Evolutionary conservation across 2,888 invertebrate species (phyloP).

Genomic region (Clusia tigrina): DNA sequence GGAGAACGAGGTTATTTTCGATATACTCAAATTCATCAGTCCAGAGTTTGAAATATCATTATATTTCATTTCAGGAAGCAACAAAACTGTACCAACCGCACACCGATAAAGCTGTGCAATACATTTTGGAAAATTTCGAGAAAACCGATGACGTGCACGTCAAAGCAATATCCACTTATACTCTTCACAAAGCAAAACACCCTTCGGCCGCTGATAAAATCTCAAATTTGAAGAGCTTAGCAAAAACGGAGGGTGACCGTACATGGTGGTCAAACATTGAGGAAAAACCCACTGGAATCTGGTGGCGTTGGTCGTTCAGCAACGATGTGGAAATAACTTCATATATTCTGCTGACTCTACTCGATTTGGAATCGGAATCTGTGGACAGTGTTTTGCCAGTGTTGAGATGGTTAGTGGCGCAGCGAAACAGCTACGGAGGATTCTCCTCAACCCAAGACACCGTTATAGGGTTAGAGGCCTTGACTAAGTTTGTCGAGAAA

Average conservation of each 20-base stretch:
- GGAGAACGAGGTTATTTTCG: slow-evolving; percentile 69
- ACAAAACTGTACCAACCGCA: slow-evolving; percentile 69
- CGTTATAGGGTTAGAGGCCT: slow-evolving; percentile 76
- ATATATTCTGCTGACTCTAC: slow-evolving; percentile 80
- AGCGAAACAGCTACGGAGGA: slow-evolving; percentile 74
- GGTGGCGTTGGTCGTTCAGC: slow-evolving; percentile 71
- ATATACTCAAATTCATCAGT: too few relatives aligned
- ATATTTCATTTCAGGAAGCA: slow-evolving; percentile 40
- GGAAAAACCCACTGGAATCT: slow-evolving; percentile 19
- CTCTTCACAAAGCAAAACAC: slow-evolving; percentile 78
- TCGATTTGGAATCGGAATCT: slow-evolving; percentile 54
- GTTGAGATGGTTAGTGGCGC: slow-evolving; percentile 76
- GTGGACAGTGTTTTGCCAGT: slow-evolving; percentile 66
- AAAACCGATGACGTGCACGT: slow-evolving; percentile 76
- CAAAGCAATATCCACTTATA: slow-evolving; percentile 78
- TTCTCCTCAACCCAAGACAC: slow-evolving; percentile 83
- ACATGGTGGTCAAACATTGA: slow-evolving; percentile 82
- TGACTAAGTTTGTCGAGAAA: slow-evolving; percentile 72
- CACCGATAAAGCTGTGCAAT: slow-evolving; percentile 80
- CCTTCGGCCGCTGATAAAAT: slow-evolving; percentile 74
- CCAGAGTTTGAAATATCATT: background rate
- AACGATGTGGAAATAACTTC: slow-evolving; percentile 84
- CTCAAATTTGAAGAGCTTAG: slow-evolving; percentile 66
- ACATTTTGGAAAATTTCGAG: slow-evolving; percentile 73
- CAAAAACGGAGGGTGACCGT: slow-evolving; percentile 67